A percentile compares a stretch with the other conserved stretches of the same genome.
These are phyloP conservation scores for Eueides isabella DNA, from an alignment of 1,140 invertebrate genomes.

Conservation along the genomic window DNA sequence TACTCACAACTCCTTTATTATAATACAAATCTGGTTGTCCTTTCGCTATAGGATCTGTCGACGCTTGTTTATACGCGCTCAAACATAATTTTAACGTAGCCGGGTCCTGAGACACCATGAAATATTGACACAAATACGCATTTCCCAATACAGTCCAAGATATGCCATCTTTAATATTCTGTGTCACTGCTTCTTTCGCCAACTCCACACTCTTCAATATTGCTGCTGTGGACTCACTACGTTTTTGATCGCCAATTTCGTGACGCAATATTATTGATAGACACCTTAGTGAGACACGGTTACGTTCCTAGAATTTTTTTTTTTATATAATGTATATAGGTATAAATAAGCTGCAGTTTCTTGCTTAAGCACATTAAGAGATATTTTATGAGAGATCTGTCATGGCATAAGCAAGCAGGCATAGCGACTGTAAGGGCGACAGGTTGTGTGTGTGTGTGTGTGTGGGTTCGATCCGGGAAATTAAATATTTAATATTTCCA, in stretches of 20 bases:
- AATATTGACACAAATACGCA: constrained; percentile 92
- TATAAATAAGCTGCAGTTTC: too few relatives aligned
- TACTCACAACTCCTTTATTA: constrained; percentile 92
- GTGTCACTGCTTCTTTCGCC: constrained; percentile 91
- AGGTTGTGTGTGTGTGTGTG: too few relatives aligned
- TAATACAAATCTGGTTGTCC: constrained; percentile 92
- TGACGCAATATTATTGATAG: constrained; percentile 93
- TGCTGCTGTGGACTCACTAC: constrained; percentile 84
- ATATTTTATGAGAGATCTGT: too few relatives aligned
- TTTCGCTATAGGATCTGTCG: constrained; percentile 87
- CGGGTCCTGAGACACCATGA: constrained; percentile 89
- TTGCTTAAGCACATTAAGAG: too few relatives aligned
- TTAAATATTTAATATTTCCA: too few relatives aligned
- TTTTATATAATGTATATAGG: too few relatives aligned
- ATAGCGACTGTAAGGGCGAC: too few relatives aligned
- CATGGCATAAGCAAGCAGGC: too few relatives aligned
- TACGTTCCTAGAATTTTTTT: constrained; percentile 86
- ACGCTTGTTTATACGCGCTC: constrained; percentile 92
- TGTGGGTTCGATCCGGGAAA: too few relatives aligned
- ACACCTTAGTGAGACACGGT: constrained; percentile 91
- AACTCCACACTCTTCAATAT: constrained; percentile 89
- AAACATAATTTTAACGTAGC: constrained; percentile 88
- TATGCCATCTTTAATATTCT: constrained; percentile 91
- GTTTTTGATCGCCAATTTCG: constrained; percentile 78
- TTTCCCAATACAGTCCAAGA: constrained; percentile 95